Base-by-base conservation (phyloP, 2,113 vertebrate genomes). In the Hippolais icterina region DNA sequence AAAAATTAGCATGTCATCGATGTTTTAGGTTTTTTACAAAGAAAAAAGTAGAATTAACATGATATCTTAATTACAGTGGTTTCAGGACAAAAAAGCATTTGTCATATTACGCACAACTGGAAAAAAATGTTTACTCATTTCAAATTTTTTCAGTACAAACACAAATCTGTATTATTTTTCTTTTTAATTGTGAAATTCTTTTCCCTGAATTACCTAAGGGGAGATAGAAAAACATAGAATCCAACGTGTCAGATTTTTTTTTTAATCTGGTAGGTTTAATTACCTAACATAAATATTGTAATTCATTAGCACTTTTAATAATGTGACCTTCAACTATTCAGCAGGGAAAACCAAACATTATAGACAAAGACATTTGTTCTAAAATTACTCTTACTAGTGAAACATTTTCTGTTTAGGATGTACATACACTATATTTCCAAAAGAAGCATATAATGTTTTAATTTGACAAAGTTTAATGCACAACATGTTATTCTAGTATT, bases 301-400 rank as follows among this genome's bases (percentile, higher is more conserved):
- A 94, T 93, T 89, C 94, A 93, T 90, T 94, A 96, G 50, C 72
- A 75, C 46, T 95, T 96, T 96, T 93, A 96, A 95, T 92, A 97
- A 91, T 66, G 49, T 89, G 64, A 96, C 72, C 92, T 97, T 97
- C 71, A 93, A 20, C 60, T 74, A 39, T 59, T 97, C 91, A 70
- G 94, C 23, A 33, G 78, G 89, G 77, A 76, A 93, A 74, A 89
- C 39, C 87, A 83, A 66, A 93, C 37, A 69, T 68, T 61, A 71
- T 50, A 95, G 80, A 96, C 35, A 96, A 97, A 97, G 52, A 47
- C 21, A 64, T 95, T 96, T 90, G 22, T 95, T 96, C 47, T 93
- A 63, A 97, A 97, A 82, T 95, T 57, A 90, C 63, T 95, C 54
- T 78, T 69, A 84, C 13, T 84, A 84, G 19, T 71, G 74, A 92